Conservation (phyloP, 1,140 invertebrate genomes). For the Dysdera silvatica region DNA sequence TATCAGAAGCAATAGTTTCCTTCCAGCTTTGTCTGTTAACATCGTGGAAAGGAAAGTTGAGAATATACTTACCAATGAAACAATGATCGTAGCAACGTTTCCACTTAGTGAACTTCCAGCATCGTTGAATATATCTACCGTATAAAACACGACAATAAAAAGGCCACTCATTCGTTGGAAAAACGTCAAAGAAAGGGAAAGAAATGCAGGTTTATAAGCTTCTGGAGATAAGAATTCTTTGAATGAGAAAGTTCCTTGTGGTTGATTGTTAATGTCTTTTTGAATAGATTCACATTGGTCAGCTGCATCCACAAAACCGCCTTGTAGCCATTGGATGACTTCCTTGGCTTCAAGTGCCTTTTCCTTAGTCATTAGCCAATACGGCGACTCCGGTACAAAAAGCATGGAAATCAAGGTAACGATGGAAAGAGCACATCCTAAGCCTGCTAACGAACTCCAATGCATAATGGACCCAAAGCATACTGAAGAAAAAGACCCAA, state of each 20-base stretch:
- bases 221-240: constrained; percentile 57
- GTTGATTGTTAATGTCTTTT: constrained; percentile 34
- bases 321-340: constrained; percentile 16
- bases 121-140: constrained; percentile 66
- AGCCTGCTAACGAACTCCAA: constrained; percentile 59
- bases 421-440: constrained; percentile 54
- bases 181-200: constrained; percentile 78
- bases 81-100: constrained; percentile 62
- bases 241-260: constrained; percentile 23
- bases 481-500: constrained; percentile 70
- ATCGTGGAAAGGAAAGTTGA: constrained; percentile 74
- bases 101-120: constrained; percentile 56
- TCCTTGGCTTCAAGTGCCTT: constrained; percentile 61
- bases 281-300: constrained; percentile 2
- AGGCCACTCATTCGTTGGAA: constrained; percentile 89
- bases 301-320: constrained; percentile 14
- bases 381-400: constrained; percentile 71
- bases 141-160: constrained; percentile 87
- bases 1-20: constrained; percentile 58
- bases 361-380: constrained; percentile 64
- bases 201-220: constrained; percentile 62
- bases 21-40: constrained; percentile 70
- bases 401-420: constrained; percentile 51
- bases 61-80: constrained; percentile 77
- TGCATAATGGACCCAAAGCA: constrained; percentile 61